Percentiles rank a stretch among this genome's conserved stretches.
Conservation (phyloP, 2,797 vertebrate genomes). For the Dicrostonyx torquatus region DNA sequence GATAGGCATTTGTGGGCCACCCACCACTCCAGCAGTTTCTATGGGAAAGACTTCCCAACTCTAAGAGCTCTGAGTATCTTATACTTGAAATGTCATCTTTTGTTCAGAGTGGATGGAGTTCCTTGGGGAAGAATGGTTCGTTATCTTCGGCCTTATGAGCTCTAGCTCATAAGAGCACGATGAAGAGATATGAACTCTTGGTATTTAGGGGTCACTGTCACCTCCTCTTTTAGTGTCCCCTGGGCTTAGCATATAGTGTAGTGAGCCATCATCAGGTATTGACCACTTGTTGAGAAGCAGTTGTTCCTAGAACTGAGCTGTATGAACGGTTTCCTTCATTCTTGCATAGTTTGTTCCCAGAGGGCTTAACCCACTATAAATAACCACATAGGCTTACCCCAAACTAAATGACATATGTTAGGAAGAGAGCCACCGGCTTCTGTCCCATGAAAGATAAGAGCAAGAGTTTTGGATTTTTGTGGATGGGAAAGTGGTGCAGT, state of each 20-base stretch:
- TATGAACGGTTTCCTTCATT: slow-evolving; percentile 41
- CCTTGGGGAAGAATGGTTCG: not conserved
- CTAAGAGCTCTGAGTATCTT: slow-evolving; percentile 43
- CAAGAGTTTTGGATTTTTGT: slow-evolving; percentile 10
- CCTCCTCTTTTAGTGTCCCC: not conserved
- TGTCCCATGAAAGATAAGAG: not conserved
- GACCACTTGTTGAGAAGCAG: slow-evolving; percentile 48
- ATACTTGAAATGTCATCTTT: slow-evolving; percentile 30
- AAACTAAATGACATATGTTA: not conserved
- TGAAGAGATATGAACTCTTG: not conserved
- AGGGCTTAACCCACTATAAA: not conserved
- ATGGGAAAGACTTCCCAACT: not conserved
- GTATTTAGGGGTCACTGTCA: slow-evolving; percentile 17
- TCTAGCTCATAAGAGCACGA: not conserved
- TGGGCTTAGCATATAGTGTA: not conserved
- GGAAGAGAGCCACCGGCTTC: not conserved
- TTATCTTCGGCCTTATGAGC: not conserved
- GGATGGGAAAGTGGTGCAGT: not conserved
- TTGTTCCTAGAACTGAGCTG: not conserved
- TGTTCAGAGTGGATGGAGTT: not conserved
- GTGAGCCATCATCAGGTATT: not conserved
- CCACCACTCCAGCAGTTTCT: slow-evolving; percentile 19
- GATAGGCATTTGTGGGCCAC: slow-evolving; percentile 35
- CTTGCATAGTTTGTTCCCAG: not conserved
- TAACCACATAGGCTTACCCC: not conserved